phyloP scores from a whole-genome alignment of 1,140 invertebrate species.

The Chrysomallon squamiferum region DNA sequence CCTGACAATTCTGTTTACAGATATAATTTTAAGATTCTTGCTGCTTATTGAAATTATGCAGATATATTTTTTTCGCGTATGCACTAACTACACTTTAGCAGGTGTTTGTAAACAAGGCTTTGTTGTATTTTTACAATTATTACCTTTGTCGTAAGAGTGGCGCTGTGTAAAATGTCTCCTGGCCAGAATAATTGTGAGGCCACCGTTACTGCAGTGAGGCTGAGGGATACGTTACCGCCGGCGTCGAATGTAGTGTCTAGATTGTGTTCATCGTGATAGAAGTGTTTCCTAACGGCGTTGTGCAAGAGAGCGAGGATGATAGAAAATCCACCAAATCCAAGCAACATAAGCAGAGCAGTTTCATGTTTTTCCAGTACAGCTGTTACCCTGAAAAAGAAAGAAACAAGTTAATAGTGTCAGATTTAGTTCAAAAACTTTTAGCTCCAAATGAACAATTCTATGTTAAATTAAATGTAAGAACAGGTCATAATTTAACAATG shows the following conservation, averaged over 20 bases:
- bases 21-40: too few species aligned
- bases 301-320: slow-evolving; percentile 52
- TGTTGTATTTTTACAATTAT: too few species aligned
- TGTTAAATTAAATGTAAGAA: neutral
- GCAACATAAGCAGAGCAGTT: slow-evolving; percentile 52
- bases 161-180: slow-evolving; percentile 55
- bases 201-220: slow-evolving; percentile 54
- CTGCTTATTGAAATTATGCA: too few species aligned
- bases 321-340: slow-evolving; percentile 56
- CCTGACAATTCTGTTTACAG: too few species aligned
- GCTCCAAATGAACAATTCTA: neutral
- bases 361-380: slow-evolving; percentile 47
- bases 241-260: slow-evolving; percentile 63
- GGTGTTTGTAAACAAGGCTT: too few species aligned
- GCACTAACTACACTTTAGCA: too few species aligned
- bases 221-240: slow-evolving; percentile 57
- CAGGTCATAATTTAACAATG: neutral
- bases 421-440: neutral
- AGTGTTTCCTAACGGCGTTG: slow-evolving; percentile 53
- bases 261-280: slow-evolving; percentile 57
- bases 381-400: slow-evolving; percentile 35
- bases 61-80: too few species aligned
- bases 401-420: neutral
- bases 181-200: slow-evolving; percentile 58
- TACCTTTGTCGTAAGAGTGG: slow-evolving; percentile 57